Conservation (phyloP, 2,888 invertebrate species). For the Polyommatus iphigenia region DNA sequence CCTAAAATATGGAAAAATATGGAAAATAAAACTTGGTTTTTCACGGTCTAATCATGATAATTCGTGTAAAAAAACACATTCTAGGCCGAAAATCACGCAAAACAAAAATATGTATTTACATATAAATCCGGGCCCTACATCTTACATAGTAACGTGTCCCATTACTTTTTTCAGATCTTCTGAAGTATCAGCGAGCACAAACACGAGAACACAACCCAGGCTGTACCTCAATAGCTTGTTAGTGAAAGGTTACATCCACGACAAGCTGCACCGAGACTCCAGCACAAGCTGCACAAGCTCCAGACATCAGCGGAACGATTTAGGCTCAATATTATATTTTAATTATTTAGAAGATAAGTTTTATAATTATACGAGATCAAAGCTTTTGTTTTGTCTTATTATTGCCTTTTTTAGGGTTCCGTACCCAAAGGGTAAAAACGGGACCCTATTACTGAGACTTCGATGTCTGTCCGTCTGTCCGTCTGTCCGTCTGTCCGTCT, state of each 20-base stretch:
- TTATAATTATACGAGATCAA: slow-evolving; percentile 41
- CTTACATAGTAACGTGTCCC: background rate
- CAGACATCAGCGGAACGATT: slow-evolving; percentile 42
- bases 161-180: slow-evolving; percentile 36
- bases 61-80: no score
- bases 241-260: background rate
- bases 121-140: no score
- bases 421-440: no score
- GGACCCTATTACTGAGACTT: no score
- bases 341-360: slow-evolving; percentile 35
- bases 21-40: no score
- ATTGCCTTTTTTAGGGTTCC: background rate
- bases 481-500: no score
- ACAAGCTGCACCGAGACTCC: background rate
- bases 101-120: no score
- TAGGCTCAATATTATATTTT: slow-evolving; percentile 42
- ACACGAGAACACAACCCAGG: background rate
- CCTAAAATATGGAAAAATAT: no score
- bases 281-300: background rate
- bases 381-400: slow-evolving; percentile 40
- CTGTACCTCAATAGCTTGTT: slow-evolving; percentile 10
- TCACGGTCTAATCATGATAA: no score
- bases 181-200: slow-evolving; percentile 13
- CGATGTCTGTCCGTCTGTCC: no score
- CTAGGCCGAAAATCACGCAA: no score